Base-by-base conservation (phyloP, 2,888 invertebrate species). In the Papilio elwesi region DNA sequence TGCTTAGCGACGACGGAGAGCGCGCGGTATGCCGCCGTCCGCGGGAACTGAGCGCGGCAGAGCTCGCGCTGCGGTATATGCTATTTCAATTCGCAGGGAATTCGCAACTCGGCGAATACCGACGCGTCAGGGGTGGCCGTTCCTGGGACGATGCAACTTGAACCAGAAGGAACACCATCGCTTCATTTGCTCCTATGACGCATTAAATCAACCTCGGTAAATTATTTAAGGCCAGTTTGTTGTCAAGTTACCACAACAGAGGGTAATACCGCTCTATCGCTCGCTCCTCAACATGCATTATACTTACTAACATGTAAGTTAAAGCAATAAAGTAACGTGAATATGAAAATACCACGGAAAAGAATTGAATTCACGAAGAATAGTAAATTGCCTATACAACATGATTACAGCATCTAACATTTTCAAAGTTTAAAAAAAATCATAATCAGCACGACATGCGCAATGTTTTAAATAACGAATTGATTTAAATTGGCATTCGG, bases 61-160 rank as follows among this genome's bases (percentile, higher is more conserved):
- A 74, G 76, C 79, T 82, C 82, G 84, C 82, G 82, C 85, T 86
- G 84, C 84, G 87, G 86, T 87, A 87, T 82, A 86, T 85, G 91
- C 90, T 92, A 92, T 92, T 92, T 92, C 89, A 90, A 91, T 91
- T 85, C 90, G 87, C 80, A 85, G 83, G 80, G 88, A 91, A 92
- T 92, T 90, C 82, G 89, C 90, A 86, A 90, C 85, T 90, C 85
- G 80, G 85, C 89, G 83, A 84, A 92, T 89, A 90, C 80, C 77
- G 76, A 76, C 75, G 79, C 83, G 79, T 75, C 82, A 76, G 80
- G 81, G 80, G 84, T 82, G 78, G 83, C 80, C 82, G 80, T 73
- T 76, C 59, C 59, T 43, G 43, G 15, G 15, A 62, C 43, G 10
- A 62, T 62, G 59, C 15, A 62, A 62, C 43, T 62, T 10, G 43